phyloP scores from a whole-genome alignment of 2,797 vertebrate genomes.

The Nasua narica region DNA sequence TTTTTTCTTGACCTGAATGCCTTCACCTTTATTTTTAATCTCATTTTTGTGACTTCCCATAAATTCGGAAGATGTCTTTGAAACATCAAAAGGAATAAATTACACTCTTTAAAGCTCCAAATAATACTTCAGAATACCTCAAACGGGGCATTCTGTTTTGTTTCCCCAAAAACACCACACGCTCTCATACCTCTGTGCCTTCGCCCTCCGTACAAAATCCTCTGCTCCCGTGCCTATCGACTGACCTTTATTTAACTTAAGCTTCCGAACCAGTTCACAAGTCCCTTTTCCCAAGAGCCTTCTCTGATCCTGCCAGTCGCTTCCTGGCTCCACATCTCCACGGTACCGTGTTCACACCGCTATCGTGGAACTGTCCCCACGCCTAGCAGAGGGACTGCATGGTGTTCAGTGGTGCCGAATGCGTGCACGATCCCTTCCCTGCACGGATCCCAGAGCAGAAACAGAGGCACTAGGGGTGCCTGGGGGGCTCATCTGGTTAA shows the following conservation, averaged over 20 bases:
- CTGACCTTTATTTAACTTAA: not conserved
- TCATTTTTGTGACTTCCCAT: not conserved
- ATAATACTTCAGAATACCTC: not conserved
- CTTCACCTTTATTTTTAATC: not conserved
- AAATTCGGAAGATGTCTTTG: constrained; percentile 16
- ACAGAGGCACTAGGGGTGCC: not conserved
- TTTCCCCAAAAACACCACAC: not conserved
- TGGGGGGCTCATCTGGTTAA: not conserved
- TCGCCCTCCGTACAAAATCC: not conserved
- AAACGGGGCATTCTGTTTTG: not conserved
- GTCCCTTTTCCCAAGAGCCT: not conserved
- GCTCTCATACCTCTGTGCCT: not conserved
- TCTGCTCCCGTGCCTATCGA: no score
- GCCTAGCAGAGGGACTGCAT: not conserved
- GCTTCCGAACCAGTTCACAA: not conserved
- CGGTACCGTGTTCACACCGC: not conserved
- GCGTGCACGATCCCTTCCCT: not conserved
- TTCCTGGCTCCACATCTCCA: not conserved
- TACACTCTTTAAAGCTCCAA: constrained; percentile 10
- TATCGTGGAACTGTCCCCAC: not conserved
- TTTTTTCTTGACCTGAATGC: not conserved
- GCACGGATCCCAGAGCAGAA: not conserved
- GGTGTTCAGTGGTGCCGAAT: not conserved
- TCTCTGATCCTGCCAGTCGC: not conserved
- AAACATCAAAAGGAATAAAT: constrained; percentile 14